Base-by-base conservation (phyloP, 2,888 invertebrate species). In the Drosophila siamana region DNA sequence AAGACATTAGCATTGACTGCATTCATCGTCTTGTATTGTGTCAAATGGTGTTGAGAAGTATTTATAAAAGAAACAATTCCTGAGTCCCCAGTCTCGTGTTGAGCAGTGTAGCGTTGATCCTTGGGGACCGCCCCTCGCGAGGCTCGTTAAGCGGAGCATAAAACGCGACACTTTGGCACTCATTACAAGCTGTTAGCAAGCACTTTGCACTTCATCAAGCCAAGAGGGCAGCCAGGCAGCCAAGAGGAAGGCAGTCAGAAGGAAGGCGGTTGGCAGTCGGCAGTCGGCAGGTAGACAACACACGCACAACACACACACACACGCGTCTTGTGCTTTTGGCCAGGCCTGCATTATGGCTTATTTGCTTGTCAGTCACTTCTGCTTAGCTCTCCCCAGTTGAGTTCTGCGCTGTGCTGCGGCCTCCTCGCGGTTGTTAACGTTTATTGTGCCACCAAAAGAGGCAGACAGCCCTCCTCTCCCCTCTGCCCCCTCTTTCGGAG, bases 141-240 rank as follows among this genome's bases (percentile, higher is more conserved):
- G 11, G 3, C 9, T 50, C 38, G 51, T 64, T 74, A 61, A 64
- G 47, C 41, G 71, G 62, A 36, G 70, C 74, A 74, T 69, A 65
- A 80, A 65, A 59, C 48, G 50, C 74, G 70, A 74, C 84, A 74
- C 68, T 72, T 77, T 77, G 44, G 64, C 69, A 67, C 78, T 84
- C 86, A 86, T 85, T 83, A 85, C 86, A 86, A 86, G 88, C 78
- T 88, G 84, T 85, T 85, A 85, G 88, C 76, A 66, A 72, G 71
- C 86, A 88, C 69, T 85, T 85, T 86, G 81, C 85, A 88, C 86
- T 78, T 77, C 88, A 88, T 85, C 88, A 85, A 68, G 67, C 57
- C 38, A 57, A 55, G 11, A 54, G 43, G 33, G 63, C 54, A 56
- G 61, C 57, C 43, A 41, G 36, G 36, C 36, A 38, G 36, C 5